A percentile compares a stretch with the other conserved stretches of the same genome.
Evolutionary conservation across 2,797 vertebrate species (phyloP).

Genomic region (Tympanoctomys barrerae): DNA sequence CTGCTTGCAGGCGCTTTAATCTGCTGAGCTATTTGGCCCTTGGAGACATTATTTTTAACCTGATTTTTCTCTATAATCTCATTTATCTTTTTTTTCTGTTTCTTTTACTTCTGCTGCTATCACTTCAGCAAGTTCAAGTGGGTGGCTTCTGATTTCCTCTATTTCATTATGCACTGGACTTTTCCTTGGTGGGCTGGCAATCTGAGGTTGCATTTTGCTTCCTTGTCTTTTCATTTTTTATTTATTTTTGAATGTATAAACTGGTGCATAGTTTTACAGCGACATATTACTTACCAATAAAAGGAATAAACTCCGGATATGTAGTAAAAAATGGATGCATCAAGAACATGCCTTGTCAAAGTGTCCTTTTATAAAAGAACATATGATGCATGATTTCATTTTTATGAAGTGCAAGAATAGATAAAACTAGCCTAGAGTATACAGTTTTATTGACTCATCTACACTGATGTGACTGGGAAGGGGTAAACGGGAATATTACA

Average conservation of each 20-base stretch:
- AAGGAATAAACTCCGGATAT: background rate
- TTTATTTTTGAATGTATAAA: background rate
- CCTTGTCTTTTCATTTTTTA: background rate
- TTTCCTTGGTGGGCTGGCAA: background rate
- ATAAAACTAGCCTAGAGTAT: background rate
- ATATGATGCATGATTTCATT: background rate
- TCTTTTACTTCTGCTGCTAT: background rate
- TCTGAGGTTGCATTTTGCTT: background rate
- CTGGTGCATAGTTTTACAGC: background rate
- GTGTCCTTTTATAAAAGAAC: background rate
- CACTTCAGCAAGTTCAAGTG: background rate
- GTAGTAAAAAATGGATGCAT: background rate
- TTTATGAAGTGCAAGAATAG: conserved; percentile 3
- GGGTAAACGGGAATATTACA: background rate
- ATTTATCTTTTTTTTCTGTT: no score
- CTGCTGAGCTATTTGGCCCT: no score
- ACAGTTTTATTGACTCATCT: background rate
- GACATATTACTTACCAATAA: background rate
- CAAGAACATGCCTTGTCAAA: background rate
- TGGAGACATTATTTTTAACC: no score
- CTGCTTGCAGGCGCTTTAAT: no score
- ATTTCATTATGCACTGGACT: background rate
- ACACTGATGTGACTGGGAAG: background rate
- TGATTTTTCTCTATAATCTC: no score
- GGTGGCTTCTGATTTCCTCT: background rate